Evolutionary conservation across 1,140 invertebrate genomes (phyloP).

Genomic region (Lordiphosa mommai): DNA sequence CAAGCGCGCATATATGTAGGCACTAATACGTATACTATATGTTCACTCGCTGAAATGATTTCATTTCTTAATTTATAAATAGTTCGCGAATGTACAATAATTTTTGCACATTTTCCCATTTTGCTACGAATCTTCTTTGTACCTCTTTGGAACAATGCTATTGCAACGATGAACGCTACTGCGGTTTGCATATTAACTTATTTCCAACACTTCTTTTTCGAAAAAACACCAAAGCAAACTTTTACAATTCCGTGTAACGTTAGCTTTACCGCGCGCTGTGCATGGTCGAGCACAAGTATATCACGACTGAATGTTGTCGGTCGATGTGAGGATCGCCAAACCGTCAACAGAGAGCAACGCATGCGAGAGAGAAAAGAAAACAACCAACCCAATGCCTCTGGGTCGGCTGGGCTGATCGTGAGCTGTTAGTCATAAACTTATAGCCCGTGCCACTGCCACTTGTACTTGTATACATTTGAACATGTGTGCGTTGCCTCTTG

Average conservation of each 20-base stretch:
- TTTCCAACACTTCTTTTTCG: constrained; percentile 29
- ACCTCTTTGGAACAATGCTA: constrained; percentile 35
- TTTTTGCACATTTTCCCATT: neutral
- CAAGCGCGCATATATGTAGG: constrained; percentile 10
- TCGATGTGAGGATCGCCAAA: constrained; percentile 28
- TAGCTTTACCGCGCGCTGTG: constrained; percentile 36
- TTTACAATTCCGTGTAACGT: constrained; percentile 34
- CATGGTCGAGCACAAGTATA: constrained; percentile 59
- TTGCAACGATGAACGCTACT: constrained; percentile 29
- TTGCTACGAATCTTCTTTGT: neutral
- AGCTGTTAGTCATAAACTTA: constrained; percentile 14
- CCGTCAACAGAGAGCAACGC: constrained; percentile 24
- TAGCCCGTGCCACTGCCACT: constrained; percentile 58
- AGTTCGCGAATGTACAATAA: constrained; percentile 24
- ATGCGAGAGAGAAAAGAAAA: constrained; percentile 29
- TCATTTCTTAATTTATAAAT: constrained; percentile 69
- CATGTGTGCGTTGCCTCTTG: constrained; percentile 20
- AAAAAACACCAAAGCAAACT: constrained; percentile 25
- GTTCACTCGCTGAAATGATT: constrained; percentile 52
- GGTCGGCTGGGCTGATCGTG: constrained; percentile 24
- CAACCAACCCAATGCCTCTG: constrained; percentile 55
- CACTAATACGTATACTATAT: neutral
- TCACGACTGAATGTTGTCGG: constrained; percentile 46
- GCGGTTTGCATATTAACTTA: constrained; percentile 42
- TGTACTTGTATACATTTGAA: constrained; percentile 18